Percentiles rank a stretch among this genome's conserved stretches.
Conservation (phyloP, 2,888 invertebrate genomes). For the Lottia scabra region DNA sequence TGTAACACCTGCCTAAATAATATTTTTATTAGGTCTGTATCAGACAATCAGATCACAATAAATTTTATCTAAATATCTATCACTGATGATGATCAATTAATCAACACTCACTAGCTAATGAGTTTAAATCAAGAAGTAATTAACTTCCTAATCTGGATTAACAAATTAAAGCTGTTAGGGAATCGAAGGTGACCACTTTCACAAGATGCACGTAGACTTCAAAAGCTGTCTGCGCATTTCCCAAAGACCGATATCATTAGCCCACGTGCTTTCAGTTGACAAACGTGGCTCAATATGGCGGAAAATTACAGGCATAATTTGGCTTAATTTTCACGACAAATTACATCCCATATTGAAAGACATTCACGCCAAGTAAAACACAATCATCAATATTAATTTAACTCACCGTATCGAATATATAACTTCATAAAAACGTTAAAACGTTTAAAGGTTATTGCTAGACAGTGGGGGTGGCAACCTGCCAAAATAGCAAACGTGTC, state of each 20-base stretch:
- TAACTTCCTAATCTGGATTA: no score
- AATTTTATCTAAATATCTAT: no score
- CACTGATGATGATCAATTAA: no score
- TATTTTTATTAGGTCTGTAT: no score
- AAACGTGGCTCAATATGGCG: constrained; percentile 22
- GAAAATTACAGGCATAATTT: neutral
- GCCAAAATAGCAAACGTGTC: neutral
- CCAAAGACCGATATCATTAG: neutral
- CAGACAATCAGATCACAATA: no score
- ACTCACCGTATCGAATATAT: constrained; percentile 58
- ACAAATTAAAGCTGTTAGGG: no score
- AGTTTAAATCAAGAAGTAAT: no score
- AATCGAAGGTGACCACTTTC: no score
- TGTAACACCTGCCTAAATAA: no score
- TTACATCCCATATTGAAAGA: neutral
- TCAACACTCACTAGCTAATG: no score
- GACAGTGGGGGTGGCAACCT: neutral
- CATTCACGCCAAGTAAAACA: neutral
- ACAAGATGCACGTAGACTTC: neutral
- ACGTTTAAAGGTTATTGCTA: constrained; percentile 6
- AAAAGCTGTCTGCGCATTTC: neutral
- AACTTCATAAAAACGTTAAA: constrained; percentile 63
- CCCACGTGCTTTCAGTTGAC: neutral
- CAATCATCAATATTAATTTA: neutral
- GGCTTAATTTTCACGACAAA: neutral